A percentile compares a stretch with the other conserved stretches of the same genome.
Evolutionary conservation across 92 coral and sea anemone genomes (phyloP).

Genomic region (Epizoanthus fatuus): DNA sequence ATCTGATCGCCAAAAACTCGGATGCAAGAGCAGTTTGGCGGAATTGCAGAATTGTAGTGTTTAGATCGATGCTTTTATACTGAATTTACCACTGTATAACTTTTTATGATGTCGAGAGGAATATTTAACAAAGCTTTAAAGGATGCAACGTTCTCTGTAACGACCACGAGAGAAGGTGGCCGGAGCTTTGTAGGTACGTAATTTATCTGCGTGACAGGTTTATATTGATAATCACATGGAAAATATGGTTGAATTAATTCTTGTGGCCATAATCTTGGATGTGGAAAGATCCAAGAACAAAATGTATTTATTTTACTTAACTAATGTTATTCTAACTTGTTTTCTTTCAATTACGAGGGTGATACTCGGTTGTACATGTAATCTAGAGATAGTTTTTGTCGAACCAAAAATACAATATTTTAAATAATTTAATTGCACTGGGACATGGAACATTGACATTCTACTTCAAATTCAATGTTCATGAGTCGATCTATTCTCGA

Average conservation of each 20-base stretch:
- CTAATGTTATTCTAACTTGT: too few species aligned
- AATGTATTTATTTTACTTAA: too few species aligned
- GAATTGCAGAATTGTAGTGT: neutral
- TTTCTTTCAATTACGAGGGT: too few species aligned
- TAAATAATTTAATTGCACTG: too few species aligned
- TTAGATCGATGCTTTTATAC: neutral
- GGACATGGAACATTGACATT: too few species aligned
- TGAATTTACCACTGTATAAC: neutral
- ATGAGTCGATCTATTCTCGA: too few species aligned
- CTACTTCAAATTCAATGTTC: too few species aligned
- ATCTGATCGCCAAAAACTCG: neutral
- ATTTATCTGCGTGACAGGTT: neutral
- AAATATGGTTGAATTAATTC: neutral
- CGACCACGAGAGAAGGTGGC: slow-evolving; percentile 83
- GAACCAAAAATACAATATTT: too few species aligned
- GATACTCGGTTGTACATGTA: too few species aligned
- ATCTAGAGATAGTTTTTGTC: too few species aligned
- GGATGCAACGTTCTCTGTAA: slow-evolving; percentile 85
- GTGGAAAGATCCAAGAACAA: too few species aligned
- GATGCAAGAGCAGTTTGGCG: neutral
- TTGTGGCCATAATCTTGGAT: neutral
- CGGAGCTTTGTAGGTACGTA: slow-evolving; percentile 67
- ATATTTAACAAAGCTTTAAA: slow-evolving; percentile 91
- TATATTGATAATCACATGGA: neutral
- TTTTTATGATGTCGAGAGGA: slow-evolving; percentile 67